These are phyloP conservation scores for Amiota minor DNA, from an alignment of 2,888 invertebrate species.

Conservation along the genomic window DNA sequence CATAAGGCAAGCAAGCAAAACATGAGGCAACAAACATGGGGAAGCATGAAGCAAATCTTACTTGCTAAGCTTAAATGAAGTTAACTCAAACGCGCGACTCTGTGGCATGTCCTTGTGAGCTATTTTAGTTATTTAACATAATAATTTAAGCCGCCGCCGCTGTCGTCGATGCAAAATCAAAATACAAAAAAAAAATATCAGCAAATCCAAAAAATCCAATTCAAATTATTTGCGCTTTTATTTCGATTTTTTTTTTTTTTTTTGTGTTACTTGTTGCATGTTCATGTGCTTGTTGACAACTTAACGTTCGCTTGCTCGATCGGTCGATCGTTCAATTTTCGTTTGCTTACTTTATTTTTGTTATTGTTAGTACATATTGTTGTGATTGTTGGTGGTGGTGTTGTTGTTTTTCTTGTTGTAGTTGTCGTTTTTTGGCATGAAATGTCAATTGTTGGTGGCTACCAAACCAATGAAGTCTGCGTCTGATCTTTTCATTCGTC, in stretches of 20 bases:
- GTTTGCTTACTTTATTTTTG: conserved; percentile 47
- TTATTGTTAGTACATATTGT: conserved; percentile 39
- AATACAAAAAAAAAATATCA: conserved; percentile 35
- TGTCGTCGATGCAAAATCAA: conserved; percentile 24
- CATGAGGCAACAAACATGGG: neutral
- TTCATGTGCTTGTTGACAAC: conserved; percentile 12
- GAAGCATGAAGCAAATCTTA: neutral
- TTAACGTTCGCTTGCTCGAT: neutral
- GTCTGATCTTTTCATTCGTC: conserved; percentile 6
- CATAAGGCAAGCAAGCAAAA: neutral
- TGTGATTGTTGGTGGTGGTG: conserved; percentile 21
- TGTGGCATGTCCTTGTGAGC: conserved; percentile 63
- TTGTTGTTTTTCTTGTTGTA: conserved; percentile 38
- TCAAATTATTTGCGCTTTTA: conserved; percentile 24
- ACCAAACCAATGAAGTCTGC: conserved; percentile 18
- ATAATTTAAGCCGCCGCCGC: conserved; percentile 51
- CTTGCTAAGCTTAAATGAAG: neutral
- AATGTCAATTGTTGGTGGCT: conserved; percentile 56
- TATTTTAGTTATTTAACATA: conserved; percentile 64
- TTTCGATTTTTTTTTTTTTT: too few species aligned
- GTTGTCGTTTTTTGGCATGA: conserved; percentile 58
- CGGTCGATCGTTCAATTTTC: conserved; percentile 53
- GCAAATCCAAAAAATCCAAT: conserved; percentile 38
- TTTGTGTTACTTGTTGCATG: neutral
- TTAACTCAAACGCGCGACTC: neutral